phyloP scores from a whole-genome alignment of 2,797 vertebrate genomes.

The Brotula barbata region DNA sequence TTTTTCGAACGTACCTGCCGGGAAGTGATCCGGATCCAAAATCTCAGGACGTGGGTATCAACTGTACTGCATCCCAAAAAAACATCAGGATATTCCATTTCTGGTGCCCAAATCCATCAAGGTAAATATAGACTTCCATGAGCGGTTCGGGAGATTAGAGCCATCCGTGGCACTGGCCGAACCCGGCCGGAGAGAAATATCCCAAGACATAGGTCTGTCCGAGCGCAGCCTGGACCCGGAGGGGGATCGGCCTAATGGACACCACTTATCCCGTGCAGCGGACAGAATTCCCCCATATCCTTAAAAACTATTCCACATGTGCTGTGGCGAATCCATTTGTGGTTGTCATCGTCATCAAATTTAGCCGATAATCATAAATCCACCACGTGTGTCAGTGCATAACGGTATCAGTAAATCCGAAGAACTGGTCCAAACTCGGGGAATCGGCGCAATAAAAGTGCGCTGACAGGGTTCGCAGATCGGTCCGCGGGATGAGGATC shows the following conservation, averaged over 20 bases:
- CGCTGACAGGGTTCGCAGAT: background rate
- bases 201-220: constrained; percentile 43
- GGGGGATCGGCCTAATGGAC: constrained; percentile 17
- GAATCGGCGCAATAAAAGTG: background rate
- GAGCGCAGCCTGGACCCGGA: constrained; percentile 40
- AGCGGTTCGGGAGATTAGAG: background rate
- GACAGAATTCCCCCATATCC: constrained; percentile 26
- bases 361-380: constrained; percentile 29
- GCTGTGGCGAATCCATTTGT: constrained; percentile 31
- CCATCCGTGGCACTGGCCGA: constrained; percentile 18
- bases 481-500: background rate
- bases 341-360: constrained; percentile 14
- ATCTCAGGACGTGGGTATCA: constrained; percentile 23
- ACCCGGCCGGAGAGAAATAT: constrained; percentile 36
- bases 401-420: constrained; percentile 31
- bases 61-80: constrained; percentile 34
- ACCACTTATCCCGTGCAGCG: constrained; percentile 25
- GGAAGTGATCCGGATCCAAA: constrained; percentile 32
- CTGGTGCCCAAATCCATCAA: constrained; percentile 22
- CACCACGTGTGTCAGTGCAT: constrained; percentile 47
- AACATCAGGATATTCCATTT: constrained; percentile 44
- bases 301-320: constrained; percentile 7
- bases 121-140: constrained; percentile 9
- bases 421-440: constrained; percentile 11
- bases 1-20: constrained; percentile 58